phyloP scores from a whole-genome alignment of 1,140 invertebrate genomes.

The Galendromus occidentalis region DNA sequence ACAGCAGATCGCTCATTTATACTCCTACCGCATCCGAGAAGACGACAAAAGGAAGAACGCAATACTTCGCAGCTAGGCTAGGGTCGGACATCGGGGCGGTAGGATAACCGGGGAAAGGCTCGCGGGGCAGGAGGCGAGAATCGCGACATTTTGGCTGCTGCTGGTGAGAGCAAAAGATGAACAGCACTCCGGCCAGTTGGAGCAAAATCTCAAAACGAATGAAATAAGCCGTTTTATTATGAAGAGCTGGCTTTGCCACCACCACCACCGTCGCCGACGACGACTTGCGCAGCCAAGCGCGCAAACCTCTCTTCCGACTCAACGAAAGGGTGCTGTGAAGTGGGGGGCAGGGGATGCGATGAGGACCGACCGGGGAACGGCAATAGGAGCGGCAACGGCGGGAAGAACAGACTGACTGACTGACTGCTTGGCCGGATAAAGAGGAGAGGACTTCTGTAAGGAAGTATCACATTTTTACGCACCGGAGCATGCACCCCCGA shows the following conservation, averaged over 20 bases:
- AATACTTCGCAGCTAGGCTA: no score
- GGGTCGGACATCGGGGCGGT: no score
- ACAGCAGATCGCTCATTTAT: no score
- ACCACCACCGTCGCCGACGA: neutral
- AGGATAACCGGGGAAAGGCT: no score
- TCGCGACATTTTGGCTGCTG: no score
- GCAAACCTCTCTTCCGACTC: neutral
- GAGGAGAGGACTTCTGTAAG: neutral
- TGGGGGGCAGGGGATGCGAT: neutral
- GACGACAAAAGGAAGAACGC: no score
- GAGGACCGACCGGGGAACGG: neutral
- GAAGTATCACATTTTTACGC: slow-evolving; percentile 11
- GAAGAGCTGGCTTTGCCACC: neutral
- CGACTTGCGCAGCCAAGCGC: neutral
- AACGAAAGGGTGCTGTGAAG: neutral
- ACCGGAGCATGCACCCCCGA: neutral
- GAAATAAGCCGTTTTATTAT: slow-evolving; percentile 11
- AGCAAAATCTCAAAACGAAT: slow-evolving; percentile 2
- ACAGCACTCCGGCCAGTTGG: neutral
- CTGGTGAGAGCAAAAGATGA: neutral
- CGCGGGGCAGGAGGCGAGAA: no score
- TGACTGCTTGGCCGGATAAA: neutral
- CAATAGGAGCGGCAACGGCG: neutral
- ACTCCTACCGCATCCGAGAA: no score
- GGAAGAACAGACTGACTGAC: neutral